Evolutionary conservation across 1,140 invertebrate species (phyloP), one percentile per base, ranked within the genome.

Genomic region (Brevipalpus yothersi): DNA sequence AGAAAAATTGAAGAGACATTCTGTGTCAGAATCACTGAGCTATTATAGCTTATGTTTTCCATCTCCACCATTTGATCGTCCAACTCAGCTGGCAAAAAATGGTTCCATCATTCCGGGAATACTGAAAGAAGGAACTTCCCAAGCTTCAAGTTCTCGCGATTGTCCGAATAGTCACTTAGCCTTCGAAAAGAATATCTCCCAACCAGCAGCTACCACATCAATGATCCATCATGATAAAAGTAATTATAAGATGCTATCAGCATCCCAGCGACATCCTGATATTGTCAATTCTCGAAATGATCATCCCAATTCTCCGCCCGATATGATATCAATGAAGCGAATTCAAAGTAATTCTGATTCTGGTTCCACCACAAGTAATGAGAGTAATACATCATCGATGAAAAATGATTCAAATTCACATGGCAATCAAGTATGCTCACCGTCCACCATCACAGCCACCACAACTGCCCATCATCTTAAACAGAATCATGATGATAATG

Each of bases 41-140:
- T 63, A 63, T 51, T 63, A 63, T 41, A 62, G 56, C 51, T 41
- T 63, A 8, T 63, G 60, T 40, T 63, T 63, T 58, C 47, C 62
- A 2, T 56, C 61, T 11, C 61, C 61, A 23, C 61, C 61, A 8
- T 47, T 13, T 11, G 45, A 12, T 19, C 49, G 49, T n/a, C 49
- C n/a, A 17, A 51, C 5, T 17, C 13, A 51, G 17, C 5, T 31
- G 31, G 2, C 21, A 56, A 21, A 56, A 56, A 56, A n/a, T 41
- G 54, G 54, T 56, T 15, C 21, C 2, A 31, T 3, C 5, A 31
- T 31, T 31, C 2, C 31, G 31, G 31, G 31, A 56, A 56, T n/a
- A 56, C 54, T n/a, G 40, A 15, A n/a, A 56, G 21, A 15, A 47
- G 45, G 13, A 47, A 15, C 53, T n/a, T 45, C 19, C 8, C 56